A percentile compares a stretch with the other conserved stretches of the same genome.
phyloP scores from a whole-genome alignment of 2,797 vertebrate genomes.

The Nyctibius grandis region DNA sequence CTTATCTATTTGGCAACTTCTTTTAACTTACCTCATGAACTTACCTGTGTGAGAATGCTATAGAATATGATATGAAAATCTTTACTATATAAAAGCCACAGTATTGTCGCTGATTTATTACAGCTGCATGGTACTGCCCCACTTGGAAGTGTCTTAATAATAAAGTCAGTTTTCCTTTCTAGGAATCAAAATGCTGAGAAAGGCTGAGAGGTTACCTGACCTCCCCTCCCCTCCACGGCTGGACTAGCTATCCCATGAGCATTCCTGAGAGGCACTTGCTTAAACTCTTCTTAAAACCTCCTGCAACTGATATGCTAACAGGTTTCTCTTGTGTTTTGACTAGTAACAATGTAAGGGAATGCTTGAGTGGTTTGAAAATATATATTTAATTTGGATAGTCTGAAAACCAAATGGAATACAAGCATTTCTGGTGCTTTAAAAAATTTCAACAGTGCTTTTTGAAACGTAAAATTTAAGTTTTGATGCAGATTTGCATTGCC shows the following conservation, averaged over 20 bases:
- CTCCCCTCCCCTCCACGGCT: not conserved
- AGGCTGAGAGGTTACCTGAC: not conserved
- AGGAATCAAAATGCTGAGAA: not conserved
- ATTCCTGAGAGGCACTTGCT: not conserved
- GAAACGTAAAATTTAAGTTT: not conserved
- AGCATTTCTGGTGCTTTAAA: not conserved
- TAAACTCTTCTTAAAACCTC: not conserved
- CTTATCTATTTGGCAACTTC: not conserved
- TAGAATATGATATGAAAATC: not conserved
- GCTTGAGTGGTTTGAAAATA: not conserved
- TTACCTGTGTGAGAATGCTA: not conserved
- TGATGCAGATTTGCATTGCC: constrained; percentile 22
- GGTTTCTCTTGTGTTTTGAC: not conserved
- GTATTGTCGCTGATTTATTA: not conserved
- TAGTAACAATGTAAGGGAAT: not conserved
- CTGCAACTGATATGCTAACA: not conserved
- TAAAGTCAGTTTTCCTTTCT: not conserved
- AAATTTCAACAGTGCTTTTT: not conserved
- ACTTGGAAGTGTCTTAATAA: not conserved
- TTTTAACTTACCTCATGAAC: not conserved
- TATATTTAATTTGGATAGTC: not conserved
- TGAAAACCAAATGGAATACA: not conserved
- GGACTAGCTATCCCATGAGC: not conserved
- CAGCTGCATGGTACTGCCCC: not conserved
- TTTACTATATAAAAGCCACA: not conserved